Evolutionary conservation across 2,797 vertebrate species (phyloP), one percentile per base, ranked within the genome.

Genomic region (Triplophysa bombifrons): DNA sequence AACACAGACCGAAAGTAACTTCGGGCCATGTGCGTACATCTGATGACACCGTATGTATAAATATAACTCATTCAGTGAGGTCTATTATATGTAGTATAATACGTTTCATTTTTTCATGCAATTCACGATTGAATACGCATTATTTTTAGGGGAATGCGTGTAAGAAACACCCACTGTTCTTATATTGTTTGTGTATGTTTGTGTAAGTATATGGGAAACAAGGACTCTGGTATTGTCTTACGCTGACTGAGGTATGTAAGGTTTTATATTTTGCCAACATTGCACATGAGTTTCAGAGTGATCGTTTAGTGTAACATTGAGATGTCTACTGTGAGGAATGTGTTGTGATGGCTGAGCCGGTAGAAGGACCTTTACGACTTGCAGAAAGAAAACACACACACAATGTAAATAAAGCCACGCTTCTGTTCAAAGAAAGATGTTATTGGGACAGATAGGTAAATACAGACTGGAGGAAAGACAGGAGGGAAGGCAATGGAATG

Each of bases 201-300:
- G 3, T 66, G 71, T 74, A 30, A 65, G 44, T 75, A 30, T 63
- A 46, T 34, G 2, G 17, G 17, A 64, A 78, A 56, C 25, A 74
- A 78, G 56, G 14, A 74, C 50, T 70, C 11, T 70, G 66, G 75
- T 65, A 65, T 69, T 68, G 67, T 56, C 55, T 76, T 76, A 41
- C 58, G 17, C 65, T 19, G 69, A 53, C 20, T 17, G n/a, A 71
- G 19, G 30, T 69, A 60, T 48, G 22, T 30, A 50, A 14, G 61
- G 69, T 79, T 79, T 80, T 63, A 78, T 75, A 65, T 79, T 84
- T 80, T 67, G 71, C 69, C 64, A 58, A 73, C 63, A 80, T 69
- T 53, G 44, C 55, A 64, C 41, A 65, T 14, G 12, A 61, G 41
- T 63, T 81, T 63, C 19, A 48, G 61, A 72, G 72, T 78, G 71